Evolutionary conservation across 2,888 invertebrate species (phyloP).

Genomic region (Physocephala rufipes): DNA sequence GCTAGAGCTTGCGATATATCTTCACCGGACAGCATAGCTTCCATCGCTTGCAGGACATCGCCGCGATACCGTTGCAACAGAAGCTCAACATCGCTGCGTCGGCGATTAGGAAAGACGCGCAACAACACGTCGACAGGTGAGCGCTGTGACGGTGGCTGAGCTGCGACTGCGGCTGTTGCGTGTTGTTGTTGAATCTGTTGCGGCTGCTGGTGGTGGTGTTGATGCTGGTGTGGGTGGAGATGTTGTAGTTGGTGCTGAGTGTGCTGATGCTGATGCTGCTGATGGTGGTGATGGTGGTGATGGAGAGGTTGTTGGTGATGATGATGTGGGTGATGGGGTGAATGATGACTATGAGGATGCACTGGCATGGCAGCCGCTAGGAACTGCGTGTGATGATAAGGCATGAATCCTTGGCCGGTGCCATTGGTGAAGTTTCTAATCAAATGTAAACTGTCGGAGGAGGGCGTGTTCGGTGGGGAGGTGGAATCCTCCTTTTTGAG

Average conservation of each 20-base stretch:
- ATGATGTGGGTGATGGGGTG: slow-evolving; percentile 11
- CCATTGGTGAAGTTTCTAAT: slow-evolving; percentile 59
- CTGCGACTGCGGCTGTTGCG: slow-evolving; percentile 25
- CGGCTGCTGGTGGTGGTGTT: slow-evolving; percentile 46
- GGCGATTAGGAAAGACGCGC: slow-evolving; percentile 88
- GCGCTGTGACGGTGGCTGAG: slow-evolving; percentile 66
- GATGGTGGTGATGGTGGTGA: slow-evolving; percentile 56
- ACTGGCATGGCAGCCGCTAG: slow-evolving; percentile 54
- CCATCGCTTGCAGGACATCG: slow-evolving; percentile 93
- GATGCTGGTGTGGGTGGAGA: slow-evolving; percentile 34
- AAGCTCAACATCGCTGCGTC: slow-evolving; percentile 86
- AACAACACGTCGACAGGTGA: slow-evolving; percentile 89
- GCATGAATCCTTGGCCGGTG: slow-evolving; percentile 66
- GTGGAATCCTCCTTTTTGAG: slow-evolving; percentile 73
- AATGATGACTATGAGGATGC: slow-evolving; percentile 42
- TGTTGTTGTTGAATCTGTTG: slow-evolving; percentile 46
- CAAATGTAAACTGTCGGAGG: slow-evolving; percentile 60
- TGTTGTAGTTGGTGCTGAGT: slow-evolving; percentile 47
- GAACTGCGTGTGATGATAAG: slow-evolving; percentile 66
- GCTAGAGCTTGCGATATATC: slow-evolving; percentile 56
- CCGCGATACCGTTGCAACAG: slow-evolving; percentile 85
- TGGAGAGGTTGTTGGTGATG: slow-evolving; percentile 50
- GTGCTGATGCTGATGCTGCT: slow-evolving; percentile 44
- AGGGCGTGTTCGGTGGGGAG: slow-evolving; percentile 64
- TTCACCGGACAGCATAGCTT: slow-evolving; percentile 81